phyloP scores from a whole-genome alignment of 2,797 vertebrate genomes.

The Premnoplex brunnescens region DNA sequence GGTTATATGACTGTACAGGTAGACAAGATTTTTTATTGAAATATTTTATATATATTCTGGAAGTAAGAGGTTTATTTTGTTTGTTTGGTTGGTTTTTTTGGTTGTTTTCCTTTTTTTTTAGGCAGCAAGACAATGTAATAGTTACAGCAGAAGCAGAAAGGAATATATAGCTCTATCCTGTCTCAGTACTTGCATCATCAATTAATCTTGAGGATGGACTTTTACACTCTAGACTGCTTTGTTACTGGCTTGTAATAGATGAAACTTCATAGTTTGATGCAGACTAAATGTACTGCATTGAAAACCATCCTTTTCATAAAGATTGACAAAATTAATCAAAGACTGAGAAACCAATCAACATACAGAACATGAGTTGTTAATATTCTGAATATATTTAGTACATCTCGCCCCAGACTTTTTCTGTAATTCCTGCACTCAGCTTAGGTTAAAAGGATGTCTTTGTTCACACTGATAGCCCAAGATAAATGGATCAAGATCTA shows the following conservation, averaged over 20 bases:
- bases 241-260: background rate
- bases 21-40: background rate
- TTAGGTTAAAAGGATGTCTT: background rate
- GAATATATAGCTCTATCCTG: background rate
- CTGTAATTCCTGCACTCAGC: background rate
- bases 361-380: background rate
- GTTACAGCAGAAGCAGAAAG: background rate
- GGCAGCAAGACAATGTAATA: background rate
- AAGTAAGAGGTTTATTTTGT: background rate
- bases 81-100: background rate
- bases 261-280: background rate
- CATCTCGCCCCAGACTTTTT: background rate
- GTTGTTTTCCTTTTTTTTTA: background rate
- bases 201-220: background rate
- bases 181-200: background rate
- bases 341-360: background rate
- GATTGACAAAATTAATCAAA: background rate
- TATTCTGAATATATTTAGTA: background rate
- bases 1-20: background rate
- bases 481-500: background rate
- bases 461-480: background rate
- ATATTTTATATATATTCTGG: background rate
- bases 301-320: background rate
- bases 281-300: background rate
- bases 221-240: background rate